Percentiles rank a stretch among this genome's conserved stretches.
These are phyloP conservation scores for Coelogynopora nodosa DNA, from an alignment of 2,888 invertebrate species.

Conservation along the genomic window DNA sequence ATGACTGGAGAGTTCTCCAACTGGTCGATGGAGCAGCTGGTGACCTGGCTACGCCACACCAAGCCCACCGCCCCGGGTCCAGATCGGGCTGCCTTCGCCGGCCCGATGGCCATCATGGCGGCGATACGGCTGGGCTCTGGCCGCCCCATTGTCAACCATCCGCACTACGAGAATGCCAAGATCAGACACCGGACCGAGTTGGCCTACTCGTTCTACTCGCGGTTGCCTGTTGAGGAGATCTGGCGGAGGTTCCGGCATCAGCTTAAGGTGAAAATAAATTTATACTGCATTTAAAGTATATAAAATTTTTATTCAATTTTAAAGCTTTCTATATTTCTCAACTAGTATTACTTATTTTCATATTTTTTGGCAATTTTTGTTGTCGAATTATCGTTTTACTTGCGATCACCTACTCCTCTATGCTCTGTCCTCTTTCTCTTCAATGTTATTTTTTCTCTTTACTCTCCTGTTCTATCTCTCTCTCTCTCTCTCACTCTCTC, in stretches of 20 bases:
- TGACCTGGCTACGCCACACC: constrained; percentile 72
- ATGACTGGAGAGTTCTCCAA: constrained; percentile 70
- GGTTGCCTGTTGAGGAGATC: constrained; percentile 70
- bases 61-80: constrained; percentile 64
- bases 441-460: background rate
- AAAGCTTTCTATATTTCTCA: too few relatives aligned
- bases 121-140: constrained; percentile 74
- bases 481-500: too few relatives aligned
- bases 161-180: constrained; percentile 77
- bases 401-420: background rate
- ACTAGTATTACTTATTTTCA: too few relatives aligned
- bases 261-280: constrained; percentile 1
- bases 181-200: constrained; percentile 77
- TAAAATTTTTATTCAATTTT: too few relatives aligned
- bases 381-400: background rate
- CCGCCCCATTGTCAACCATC: constrained; percentile 78
- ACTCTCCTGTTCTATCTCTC: too few relatives aligned
- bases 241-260: constrained; percentile 68
- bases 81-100: constrained; percentile 67
- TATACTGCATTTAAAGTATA: too few relatives aligned
- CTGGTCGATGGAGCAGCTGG: constrained; percentile 71
- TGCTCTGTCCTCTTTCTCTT: background rate
- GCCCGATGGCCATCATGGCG: constrained; percentile 80
- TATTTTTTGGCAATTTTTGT: too few relatives aligned
- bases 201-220: constrained; percentile 76